A percentile compares a stretch with the other conserved stretches of the same genome.
phyloP scores from a whole-genome alignment of 2,113 vertebrate species.

The Cyanoramphus novaezelandiae region DNA sequence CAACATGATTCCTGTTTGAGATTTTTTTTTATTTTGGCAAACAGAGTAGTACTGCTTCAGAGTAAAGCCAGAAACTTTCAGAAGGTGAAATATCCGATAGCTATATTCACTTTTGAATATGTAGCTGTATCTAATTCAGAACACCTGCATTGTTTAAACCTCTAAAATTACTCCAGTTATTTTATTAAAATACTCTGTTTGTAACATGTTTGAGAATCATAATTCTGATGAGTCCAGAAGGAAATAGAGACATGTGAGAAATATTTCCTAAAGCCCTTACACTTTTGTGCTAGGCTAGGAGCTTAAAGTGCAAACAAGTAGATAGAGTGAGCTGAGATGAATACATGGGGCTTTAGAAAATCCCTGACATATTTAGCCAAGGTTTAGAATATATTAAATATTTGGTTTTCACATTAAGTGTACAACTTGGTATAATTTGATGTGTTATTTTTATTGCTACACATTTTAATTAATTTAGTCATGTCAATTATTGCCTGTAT shows the following conservation, averaged over 20 bases:
- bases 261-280: neutral
- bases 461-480: neutral
- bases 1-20: neutral
- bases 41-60: neutral
- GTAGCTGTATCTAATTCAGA: neutral
- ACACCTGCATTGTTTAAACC: neutral
- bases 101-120: neutral
- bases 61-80: neutral
- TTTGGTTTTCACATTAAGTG: neutral
- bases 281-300: neutral
- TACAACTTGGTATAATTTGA: neutral
- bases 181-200: neutral
- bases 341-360: neutral
- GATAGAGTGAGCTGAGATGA: neutral
- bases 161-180: neutral
- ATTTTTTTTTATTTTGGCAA: neutral
- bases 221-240: neutral
- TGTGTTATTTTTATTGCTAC: neutral
- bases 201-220: neutral
- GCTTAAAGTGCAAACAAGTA: neutral
- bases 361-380: neutral
- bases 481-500: neutral
- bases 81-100: neutral
- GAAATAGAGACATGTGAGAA: neutral
- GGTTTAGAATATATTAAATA: neutral